Evolutionary conservation across 2,888 invertebrate species (phyloP).

Genomic region (Rhamnusium bicolor): DNA sequence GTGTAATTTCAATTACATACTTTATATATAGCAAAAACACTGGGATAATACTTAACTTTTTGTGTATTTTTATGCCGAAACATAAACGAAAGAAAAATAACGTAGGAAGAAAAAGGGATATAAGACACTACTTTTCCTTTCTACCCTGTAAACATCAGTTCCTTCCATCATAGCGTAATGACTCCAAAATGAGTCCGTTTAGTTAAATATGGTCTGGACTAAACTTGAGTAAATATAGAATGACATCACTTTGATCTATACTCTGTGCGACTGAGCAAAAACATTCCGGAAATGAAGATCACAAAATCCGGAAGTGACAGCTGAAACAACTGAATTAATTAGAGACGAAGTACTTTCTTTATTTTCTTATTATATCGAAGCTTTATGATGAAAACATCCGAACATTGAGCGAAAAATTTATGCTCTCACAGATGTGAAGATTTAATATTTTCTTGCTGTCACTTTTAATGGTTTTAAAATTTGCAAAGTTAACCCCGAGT

Average conservation of each 20-base stretch:
- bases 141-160: neutral
- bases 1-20: no score
- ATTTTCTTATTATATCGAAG: conserved; percentile 21
- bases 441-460: neutral
- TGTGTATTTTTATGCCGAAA: no score
- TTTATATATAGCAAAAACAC: no score
- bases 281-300: conserved; percentile 41
- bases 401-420: neutral
- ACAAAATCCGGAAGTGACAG: conserved; percentile 50
- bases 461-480: neutral
- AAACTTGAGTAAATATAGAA: conserved; percentile 46
- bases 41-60: no score
- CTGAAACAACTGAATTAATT: conserved; percentile 51
- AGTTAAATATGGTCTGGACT: conserved; percentile 43
- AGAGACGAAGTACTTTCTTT: conserved; percentile 26
- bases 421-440: neutral
- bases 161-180: conserved; percentile 3
- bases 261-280: conserved; percentile 42
- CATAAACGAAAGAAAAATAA: no score
- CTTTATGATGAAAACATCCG: neutral
- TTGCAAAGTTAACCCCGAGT: neutral
- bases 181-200: conserved; percentile 13
- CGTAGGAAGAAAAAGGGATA: no score
- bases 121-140: no score
- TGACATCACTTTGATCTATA: conserved; percentile 47